phyloP scores from a whole-genome alignment of 2,888 invertebrate species.

The Zeuzera pyrina region DNA sequence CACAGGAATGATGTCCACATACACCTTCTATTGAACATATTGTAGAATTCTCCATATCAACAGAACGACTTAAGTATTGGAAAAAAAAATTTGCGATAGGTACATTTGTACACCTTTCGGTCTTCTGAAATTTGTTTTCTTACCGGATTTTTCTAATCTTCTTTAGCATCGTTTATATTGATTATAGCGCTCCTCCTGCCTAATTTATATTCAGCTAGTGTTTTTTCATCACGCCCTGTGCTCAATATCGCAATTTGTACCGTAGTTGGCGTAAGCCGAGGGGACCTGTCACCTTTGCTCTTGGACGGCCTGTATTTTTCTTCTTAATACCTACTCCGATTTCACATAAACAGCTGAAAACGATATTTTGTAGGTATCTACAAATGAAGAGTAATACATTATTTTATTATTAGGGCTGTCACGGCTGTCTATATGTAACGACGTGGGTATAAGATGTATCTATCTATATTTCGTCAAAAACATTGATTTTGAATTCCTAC shows the following conservation, averaged over 20 bases:
- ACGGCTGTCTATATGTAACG: constrained; percentile 30
- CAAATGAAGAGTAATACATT: too few species aligned
- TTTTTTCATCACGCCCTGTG: constrained; percentile 73
- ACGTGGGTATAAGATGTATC: too few species aligned
- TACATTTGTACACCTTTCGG: constrained; percentile 41
- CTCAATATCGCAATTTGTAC: constrained; percentile 72
- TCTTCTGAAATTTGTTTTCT: constrained; percentile 66
- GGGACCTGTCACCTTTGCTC: constrained; percentile 63
- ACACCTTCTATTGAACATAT: too few species aligned
- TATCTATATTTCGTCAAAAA: too few species aligned
- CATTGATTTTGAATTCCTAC: too few species aligned
- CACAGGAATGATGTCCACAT: too few species aligned
- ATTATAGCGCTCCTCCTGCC: constrained; percentile 69
- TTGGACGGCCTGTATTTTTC: constrained; percentile 47
- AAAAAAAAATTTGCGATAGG: too few species aligned
- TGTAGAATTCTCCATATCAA: too few species aligned
- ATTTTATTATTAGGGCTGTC: too few species aligned
- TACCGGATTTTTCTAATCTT: constrained; percentile 72
- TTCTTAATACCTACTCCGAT: constrained; percentile 43
- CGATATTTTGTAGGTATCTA: too few species aligned
- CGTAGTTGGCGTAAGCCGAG: constrained; percentile 67
- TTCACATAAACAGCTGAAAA: constrained; percentile 59
- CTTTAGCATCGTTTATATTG: constrained; percentile 74
- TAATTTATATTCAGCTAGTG: constrained; percentile 74
- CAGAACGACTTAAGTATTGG: too few species aligned